Evolutionary conservation across 1,140 invertebrate species (phyloP).

Genomic region (Drosophila kohkoa): DNA sequence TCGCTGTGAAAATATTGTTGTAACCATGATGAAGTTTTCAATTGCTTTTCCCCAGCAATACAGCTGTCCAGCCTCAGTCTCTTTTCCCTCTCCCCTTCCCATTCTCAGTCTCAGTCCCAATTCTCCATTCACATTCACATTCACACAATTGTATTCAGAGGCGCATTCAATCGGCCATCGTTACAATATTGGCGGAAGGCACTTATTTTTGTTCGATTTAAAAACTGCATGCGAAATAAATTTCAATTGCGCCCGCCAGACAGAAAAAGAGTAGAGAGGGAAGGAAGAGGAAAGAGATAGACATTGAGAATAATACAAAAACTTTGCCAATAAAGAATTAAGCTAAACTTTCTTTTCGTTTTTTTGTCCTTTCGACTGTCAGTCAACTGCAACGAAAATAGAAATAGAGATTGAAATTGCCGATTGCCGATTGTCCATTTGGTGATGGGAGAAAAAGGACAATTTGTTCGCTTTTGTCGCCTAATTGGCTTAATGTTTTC

Average conservation of each 20-base stretch:
- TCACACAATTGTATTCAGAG: background rate
- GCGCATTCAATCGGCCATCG: slow-evolving; percentile 12
- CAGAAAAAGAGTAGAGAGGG: slow-evolving; percentile 24
- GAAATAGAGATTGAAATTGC: slow-evolving; percentile 21
- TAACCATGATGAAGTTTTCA: slow-evolving; percentile 82
- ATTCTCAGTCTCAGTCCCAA: background rate
- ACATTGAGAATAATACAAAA: slow-evolving; percentile 29
- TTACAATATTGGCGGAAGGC: slow-evolving; percentile 64
- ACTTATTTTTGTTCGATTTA: slow-evolving; percentile 78
- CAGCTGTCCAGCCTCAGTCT: slow-evolving; percentile 5
- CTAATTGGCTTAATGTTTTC: slow-evolving; percentile 73
- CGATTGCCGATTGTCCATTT: background rate
- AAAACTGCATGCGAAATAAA: slow-evolving; percentile 76
- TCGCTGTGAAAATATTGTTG: slow-evolving; percentile 81
- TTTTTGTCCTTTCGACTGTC: slow-evolving; percentile 3
- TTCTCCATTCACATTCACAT: background rate
- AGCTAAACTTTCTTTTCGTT: slow-evolving; percentile 31
- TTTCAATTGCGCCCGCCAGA: slow-evolving; percentile 49
- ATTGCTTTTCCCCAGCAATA: slow-evolving; percentile 72
- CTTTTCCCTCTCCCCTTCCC: no score
- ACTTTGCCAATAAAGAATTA: slow-evolving; percentile 73
- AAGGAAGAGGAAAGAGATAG: no score
- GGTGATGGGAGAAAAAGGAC: slow-evolving; percentile 14
- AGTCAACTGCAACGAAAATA: slow-evolving; percentile 11
- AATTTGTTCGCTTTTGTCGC: slow-evolving; percentile 62